Evolutionary conservation across 2,113 vertebrate genomes (phyloP), one percentile per base, ranked within the genome.

Genomic region (Charina bottae): DNA sequence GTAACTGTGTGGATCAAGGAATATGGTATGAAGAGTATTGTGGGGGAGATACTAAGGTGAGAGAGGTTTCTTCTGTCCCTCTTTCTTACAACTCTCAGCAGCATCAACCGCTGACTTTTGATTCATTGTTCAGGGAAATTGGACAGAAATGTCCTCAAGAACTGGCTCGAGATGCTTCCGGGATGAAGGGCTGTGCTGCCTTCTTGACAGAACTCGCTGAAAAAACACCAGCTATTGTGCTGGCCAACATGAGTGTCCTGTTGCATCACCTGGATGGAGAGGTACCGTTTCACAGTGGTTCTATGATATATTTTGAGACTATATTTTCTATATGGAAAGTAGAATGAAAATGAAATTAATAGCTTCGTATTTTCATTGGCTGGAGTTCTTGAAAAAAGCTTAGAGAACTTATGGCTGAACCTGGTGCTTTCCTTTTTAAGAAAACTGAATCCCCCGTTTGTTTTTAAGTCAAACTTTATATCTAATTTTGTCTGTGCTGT

Each of bases 11-110:
- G 99, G 99, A 98, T 97, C 92, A 97, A 97, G 0, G 98, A 99
- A 13, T 99, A 99, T 58, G 98, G 98, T 55, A 96, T 99, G 95
- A 98, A 98, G 94, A 97, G 98, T n/a, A 97, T 99, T 0, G 98
- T 99, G 58, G 99, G 99, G 24, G 99, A 99, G 96, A 97, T 99
- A 54, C 97, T 99, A 93, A 98, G 99, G 99, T 99, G 87, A 93
- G 97, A 95, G 53, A 90, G 90, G 42, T 54, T 78, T 83, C 54
- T 59, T 23, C 1, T 90, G 24, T 33, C 23, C 0, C 54, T 92
- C 93, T 12, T 89, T 26, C 53, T 89, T 92, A 15, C 78, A 19
- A 6, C 24, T 1, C 4, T 4, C 85, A 37, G 17, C 60, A 90
- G 78, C 15, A 54, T 58, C 24, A 55, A 89, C 53, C 60, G 90